Evolutionary conservation across 2,113 vertebrate species (phyloP).

Genomic region (Notarius lentiginosus): DNA sequence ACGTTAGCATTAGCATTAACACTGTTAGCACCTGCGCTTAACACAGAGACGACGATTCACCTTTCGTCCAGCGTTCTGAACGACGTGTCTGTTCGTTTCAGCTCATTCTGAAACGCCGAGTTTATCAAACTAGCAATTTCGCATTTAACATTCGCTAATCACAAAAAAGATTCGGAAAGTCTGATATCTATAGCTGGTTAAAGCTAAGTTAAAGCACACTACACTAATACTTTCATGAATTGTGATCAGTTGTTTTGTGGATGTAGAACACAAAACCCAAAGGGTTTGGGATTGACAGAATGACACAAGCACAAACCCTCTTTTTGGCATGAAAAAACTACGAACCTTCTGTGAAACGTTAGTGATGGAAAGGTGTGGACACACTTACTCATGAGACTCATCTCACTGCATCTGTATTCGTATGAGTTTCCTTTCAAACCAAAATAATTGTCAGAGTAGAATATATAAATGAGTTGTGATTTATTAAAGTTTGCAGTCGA

Average conservation of each 20-base stretch:
- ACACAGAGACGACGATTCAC: neutral
- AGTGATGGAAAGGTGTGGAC: no score
- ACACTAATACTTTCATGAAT: neutral
- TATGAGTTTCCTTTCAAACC: no score
- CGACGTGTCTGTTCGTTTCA: neutral
- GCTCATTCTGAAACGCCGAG: neutral
- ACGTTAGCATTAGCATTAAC: constrained; percentile 8
- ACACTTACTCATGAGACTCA: no score
- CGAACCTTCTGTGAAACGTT: no score
- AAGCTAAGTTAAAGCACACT: neutral
- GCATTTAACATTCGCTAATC: neutral
- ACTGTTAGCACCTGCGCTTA: neutral
- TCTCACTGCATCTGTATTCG: no score
- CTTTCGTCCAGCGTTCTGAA: neutral
- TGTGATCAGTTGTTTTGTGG: neutral
- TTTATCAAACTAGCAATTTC: neutral
- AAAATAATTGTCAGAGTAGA: no score
- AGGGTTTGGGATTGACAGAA: no score
- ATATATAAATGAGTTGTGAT: no score
- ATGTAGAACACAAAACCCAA: no score
- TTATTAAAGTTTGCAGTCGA: no score
- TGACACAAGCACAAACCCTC: no score
- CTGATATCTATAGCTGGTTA: neutral
- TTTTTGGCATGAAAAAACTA: no score
- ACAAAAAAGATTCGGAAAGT: neutral